Base-by-base conservation (phyloP, 2,113 vertebrate species). In the Mionectes macconnelli region DNA sequence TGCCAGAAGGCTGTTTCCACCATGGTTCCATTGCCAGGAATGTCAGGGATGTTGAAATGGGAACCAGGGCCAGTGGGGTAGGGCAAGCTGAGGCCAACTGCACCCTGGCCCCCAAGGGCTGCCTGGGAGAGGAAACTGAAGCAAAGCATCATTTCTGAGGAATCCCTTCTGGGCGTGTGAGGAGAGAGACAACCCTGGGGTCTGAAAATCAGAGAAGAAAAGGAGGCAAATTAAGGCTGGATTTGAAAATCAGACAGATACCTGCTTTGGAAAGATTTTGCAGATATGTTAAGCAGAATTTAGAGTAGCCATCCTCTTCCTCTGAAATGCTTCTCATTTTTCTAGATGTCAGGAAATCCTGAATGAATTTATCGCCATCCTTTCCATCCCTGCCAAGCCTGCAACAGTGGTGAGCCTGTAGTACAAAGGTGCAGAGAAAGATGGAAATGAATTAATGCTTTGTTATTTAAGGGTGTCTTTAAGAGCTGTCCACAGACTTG, bases 21-120 rank as follows among this genome's bases (percentile, higher is more conserved):
- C 1, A 0, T 2, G 1, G 15, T 21, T 72, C 42, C 39, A 31
- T 56, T 0, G 5, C 87, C 84, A 90, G 57, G 35, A 87, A 39
- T 57, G 45, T 17, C 15, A 60, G 39, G 62, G 40, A 84, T 15
- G 49, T 40, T 0, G 20, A 87, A 68, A 84, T 0, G 1, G 44
- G 64, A 93, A 62, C 85, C 74, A 76, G 75, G 31, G 73, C 37
- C 12, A 4, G 24, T 2, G 1, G 39, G 22, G 53, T 4, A 40
- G 39, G 14, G 40, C 50, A n/a, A 39, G 55, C 22, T 2, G 3
- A 60, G 74, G 59, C 45, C 60, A 91, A 66, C 42, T 92, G 82
- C 57, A 84, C 66, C 52, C 35, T 23, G n/a, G 39, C 8, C 44
- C 24, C 31, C 30, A 7, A 4, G 62, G 30, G 27, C 44, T 82